A percentile compares a stretch with the other conserved stretches of the same genome.
Evolutionary conservation across 2,113 vertebrate genomes (phyloP).

Genomic region (Mugil cephalus): DNA sequence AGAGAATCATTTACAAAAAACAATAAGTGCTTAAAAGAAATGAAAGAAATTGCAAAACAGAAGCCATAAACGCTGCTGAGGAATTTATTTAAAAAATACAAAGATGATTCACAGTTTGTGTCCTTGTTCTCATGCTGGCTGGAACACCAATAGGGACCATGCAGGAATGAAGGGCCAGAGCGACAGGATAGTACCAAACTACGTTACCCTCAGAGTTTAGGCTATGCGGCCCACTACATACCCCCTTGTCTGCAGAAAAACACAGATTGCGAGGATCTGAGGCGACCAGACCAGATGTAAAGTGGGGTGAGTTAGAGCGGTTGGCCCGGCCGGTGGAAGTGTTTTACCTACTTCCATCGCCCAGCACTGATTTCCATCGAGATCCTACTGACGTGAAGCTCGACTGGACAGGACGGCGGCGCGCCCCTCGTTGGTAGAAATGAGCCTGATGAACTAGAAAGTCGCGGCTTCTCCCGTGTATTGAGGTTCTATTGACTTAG

Average conservation of each 20-base stretch:
- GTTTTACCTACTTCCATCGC: slow-evolving; percentile 1
- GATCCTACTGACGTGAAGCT: slow-evolving; percentile 25
- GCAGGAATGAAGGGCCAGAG: slow-evolving; percentile 77
- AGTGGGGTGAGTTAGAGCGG: slow-evolving; percentile 42
- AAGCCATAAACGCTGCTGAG: slow-evolving; percentile 71
- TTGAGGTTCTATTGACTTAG: slow-evolving; percentile 15
- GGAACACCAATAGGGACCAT: slow-evolving; percentile 83
- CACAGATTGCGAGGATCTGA: slow-evolving; percentile 49
- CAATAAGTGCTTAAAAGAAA: slow-evolving; percentile 62
- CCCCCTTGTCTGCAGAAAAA: slow-evolving; percentile 20
- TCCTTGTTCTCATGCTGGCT: slow-evolving; percentile 85
- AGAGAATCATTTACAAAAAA: slow-evolving; percentile 62
- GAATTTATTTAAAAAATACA: slow-evolving; percentile 76
- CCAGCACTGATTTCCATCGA: slow-evolving; percentile 21
- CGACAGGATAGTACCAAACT: slow-evolving; percentile 67
- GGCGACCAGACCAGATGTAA: slow-evolving; percentile 37
- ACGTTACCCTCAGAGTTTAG: slow-evolving; percentile 59
- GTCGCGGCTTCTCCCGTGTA: slow-evolving; percentile 17
- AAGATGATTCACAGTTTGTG: slow-evolving; percentile 85
- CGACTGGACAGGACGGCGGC: slow-evolving; percentile 14
- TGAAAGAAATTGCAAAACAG: slow-evolving; percentile 58
- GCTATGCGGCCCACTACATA: slow-evolving; percentile 26
- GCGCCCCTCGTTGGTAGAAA: slow-evolving; percentile 26
- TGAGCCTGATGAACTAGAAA: slow-evolving; percentile 30
- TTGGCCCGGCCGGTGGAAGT: slow-evolving; percentile 22